phyloP scores from a whole-genome alignment of 1,140 invertebrate genomes.

The Hylaeus volcanicus region DNA sequence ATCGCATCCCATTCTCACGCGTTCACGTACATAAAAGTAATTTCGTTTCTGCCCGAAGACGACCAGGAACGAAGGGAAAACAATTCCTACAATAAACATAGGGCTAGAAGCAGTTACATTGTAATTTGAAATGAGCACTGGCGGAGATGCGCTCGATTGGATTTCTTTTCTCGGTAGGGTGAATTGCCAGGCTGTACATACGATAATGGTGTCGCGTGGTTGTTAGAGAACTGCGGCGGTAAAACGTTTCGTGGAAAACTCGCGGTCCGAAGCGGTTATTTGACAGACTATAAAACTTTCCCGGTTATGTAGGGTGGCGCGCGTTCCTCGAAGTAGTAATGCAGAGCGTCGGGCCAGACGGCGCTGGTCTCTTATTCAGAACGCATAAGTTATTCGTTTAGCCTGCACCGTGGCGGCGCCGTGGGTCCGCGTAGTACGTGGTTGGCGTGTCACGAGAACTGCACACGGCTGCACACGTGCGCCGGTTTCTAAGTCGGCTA shows the following conservation, averaged over 20 bases:
- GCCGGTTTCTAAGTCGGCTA: constrained; percentile 40
- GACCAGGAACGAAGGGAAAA: too few species aligned
- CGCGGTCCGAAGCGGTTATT: not conserved
- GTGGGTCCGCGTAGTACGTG: constrained; percentile 48
- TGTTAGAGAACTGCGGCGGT: too few species aligned
- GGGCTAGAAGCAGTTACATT: too few species aligned
- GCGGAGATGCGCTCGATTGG: not conserved
- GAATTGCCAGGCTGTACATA: not conserved
- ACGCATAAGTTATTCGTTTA: constrained; percentile 66
- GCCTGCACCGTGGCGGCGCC: constrained; percentile 26
- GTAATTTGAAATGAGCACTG: too few species aligned
- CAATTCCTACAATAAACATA: too few species aligned
- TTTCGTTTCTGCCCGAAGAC: too few species aligned
- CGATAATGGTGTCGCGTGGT: constrained; percentile 1
- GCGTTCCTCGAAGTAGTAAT: constrained; percentile 34
- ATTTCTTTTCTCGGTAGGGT: not conserved
- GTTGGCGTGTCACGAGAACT: constrained; percentile 57
- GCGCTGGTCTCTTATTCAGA: constrained; percentile 59
- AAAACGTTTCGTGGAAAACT: not conserved
- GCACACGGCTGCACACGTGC: constrained; percentile 60
- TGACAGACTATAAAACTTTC: constrained; percentile 15
- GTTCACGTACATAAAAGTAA: too few species aligned
- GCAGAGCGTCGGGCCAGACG: constrained; percentile 35
- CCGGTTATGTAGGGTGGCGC: not conserved
- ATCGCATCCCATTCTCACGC: too few species aligned